Base-by-base conservation (phyloP, 92 coral and sea anemone genomes). In the Siderastrea radians region DNA sequence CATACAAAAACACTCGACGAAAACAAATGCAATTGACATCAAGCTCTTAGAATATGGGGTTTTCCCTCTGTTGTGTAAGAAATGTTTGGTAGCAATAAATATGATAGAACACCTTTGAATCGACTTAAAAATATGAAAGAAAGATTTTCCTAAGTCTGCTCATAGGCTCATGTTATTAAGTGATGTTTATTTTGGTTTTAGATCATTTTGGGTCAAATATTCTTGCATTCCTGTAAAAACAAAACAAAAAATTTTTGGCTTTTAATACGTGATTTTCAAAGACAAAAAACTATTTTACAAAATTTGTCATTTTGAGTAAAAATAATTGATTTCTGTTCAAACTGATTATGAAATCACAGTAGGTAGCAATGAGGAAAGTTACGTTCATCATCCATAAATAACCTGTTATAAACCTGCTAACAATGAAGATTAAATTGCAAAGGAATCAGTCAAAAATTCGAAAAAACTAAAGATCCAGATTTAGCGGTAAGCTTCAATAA, bases 321-420 rank as follows among this genome's bases (percentile, higher is more conserved):
- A 5, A 63, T 16, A 12, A 16, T n/a, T 7, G 5, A 63, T 15
- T 4, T 63, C 44, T 63, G 38, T 26, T 26, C 38, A 26, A 26
- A 26, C 38, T 26, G 38, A 26, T 26, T 26, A 26, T 26, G 38
- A 26, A 0, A 26, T 26, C 38, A 26, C 38, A 26, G 38, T 26
- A 26, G 38, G 38, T 0, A 26, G 38, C 38, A 26, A 26, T 26
- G 0, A 26, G 38, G 38, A 26, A 26, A 26, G 38, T 26, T 26
- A 0, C 38, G 38, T 26, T 50, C 50, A 50, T 3, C 0, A 43
- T 19, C 3, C 9, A 63, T 66, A 65, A 19, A 3, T 49, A 79
- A 79, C 84, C 84, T 12, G 84, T 51, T 4, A 79, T 17, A n/a
- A n/a, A 79, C 84, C 84, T 64, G 84, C 5, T 11, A 50, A 17